Conservation (phyloP, 2,113 vertebrate genomes). For the Megalops atlanticus region DNA sequence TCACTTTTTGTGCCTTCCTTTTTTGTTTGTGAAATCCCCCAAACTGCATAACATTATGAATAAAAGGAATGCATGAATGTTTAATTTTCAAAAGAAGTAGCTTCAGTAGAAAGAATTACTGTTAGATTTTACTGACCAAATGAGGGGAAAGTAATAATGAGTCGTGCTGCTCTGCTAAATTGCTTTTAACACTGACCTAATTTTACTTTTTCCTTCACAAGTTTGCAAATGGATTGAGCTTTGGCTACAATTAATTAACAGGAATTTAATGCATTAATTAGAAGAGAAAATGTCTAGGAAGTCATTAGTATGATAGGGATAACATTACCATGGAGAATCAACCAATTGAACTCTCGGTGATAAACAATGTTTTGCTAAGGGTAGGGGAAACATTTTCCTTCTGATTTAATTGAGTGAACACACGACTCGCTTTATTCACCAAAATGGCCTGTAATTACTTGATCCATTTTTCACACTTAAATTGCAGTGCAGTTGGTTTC, state of each 20-base stretch:
- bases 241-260: constrained; percentile 76
- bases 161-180: constrained; percentile 19
- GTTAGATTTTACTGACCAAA: too few species aligned
- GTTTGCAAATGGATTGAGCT: constrained; percentile 59
- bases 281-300: constrained; percentile 63
- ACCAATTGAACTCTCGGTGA: constrained; percentile 61
- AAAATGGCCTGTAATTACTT: constrained; percentile 56
- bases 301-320: constrained; percentile 66
- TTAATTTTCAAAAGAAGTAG: too few species aligned
- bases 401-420: constrained; percentile 58
- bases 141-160: too few species aligned
- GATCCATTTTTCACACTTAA: constrained; percentile 54
- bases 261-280: constrained; percentile 73
- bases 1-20: too few species aligned
- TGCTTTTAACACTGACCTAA: constrained; percentile 61
- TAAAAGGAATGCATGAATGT: too few species aligned
- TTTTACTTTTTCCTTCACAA: constrained; percentile 55
- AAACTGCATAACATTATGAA: too few species aligned
- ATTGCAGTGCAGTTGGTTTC: constrained; percentile 40
- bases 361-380: constrained; percentile 56
- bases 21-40: too few species aligned
- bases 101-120: too few species aligned
- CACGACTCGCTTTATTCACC: constrained; percentile 43
- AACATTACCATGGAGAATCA: constrained; percentile 62
- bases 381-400: constrained; percentile 49